These are phyloP conservation scores for Pseudochromis fuscus DNA, from an alignment of 2,797 vertebrate species.

Conservation along the genomic window DNA sequence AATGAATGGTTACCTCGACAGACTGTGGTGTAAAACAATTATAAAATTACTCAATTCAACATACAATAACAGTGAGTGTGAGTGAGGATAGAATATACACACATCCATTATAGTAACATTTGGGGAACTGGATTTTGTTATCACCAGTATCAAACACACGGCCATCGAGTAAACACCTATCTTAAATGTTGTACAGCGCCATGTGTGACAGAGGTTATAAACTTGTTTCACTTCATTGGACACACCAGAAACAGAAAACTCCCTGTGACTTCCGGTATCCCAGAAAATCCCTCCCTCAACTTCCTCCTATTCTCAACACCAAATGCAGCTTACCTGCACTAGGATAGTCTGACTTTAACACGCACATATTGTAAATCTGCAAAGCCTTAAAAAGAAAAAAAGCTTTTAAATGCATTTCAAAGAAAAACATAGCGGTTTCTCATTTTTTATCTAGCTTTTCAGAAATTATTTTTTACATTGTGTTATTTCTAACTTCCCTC, in stretches of 20 bases:
- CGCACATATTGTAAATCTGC: background rate
- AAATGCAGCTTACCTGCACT: conserved; percentile 9
- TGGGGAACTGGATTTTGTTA: too few relatives aligned
- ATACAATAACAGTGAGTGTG: too few relatives aligned
- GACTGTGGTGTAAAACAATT: too few relatives aligned
- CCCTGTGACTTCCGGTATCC: background rate
- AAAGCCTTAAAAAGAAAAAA: background rate
- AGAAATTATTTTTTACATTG: background rate
- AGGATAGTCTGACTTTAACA: background rate
- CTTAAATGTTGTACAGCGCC: too few relatives aligned
- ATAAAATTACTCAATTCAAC: too few relatives aligned
- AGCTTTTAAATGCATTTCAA: background rate
- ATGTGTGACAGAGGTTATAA: background rate
- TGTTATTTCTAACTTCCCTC: background rate
- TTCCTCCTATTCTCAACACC: conserved; percentile 5
- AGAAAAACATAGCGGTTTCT: background rate
- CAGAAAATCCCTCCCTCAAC: conserved; percentile 5
- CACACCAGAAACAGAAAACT: background rate
- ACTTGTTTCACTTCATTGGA: background rate
- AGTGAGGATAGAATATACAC: too few relatives aligned
- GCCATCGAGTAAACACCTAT: too few relatives aligned
- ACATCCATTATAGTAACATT: too few relatives aligned
- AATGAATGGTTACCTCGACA: too few relatives aligned
- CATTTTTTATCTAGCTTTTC: background rate
- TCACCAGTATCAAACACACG: too few relatives aligned